Evolutionary conservation across 2,113 vertebrate species (phyloP).

Genomic region (Prietella phreatophila): DNA sequence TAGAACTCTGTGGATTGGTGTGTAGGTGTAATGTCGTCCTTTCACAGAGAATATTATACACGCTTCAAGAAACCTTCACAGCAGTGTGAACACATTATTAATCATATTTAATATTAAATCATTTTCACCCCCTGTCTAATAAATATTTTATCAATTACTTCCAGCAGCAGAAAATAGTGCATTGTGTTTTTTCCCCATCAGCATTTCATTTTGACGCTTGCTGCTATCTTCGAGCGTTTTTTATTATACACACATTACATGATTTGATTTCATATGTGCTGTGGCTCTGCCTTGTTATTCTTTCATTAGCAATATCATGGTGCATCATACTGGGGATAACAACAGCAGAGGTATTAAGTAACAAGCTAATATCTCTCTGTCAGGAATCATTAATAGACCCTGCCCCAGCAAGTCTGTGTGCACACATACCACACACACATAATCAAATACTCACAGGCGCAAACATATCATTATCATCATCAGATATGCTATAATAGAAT

Average conservation of each 20-base stretch:
- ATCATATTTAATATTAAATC: conserved; percentile 38
- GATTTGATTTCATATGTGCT: not conserved
- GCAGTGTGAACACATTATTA: conserved; percentile 16
- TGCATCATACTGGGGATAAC: conserved; percentile 19
- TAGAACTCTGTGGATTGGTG: not conserved
- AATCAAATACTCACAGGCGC: conserved; percentile 4
- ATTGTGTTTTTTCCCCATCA: not conserved
- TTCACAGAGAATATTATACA: not conserved
- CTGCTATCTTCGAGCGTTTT: not conserved
- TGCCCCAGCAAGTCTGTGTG: not conserved
- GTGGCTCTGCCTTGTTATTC: conserved; percentile 40
- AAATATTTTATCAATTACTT: conserved; percentile 29
- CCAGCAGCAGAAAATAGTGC: not conserved
- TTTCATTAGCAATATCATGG: conserved; percentile 45
- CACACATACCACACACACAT: not conserved
- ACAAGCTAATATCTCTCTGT: conserved; percentile 40
- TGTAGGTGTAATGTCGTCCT: not conserved
- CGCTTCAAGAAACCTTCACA: not conserved
- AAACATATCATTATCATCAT: not conserved
- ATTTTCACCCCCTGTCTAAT: not conserved
- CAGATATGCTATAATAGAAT: conserved; percentile 38
- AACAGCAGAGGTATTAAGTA: conserved; percentile 41
- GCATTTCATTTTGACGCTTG: conserved; percentile 22
- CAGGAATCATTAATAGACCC: conserved; percentile 31
- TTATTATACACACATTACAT: conserved; percentile 5